A percentile compares a stretch with the other conserved stretches of the same genome.
These are phyloP conservation scores for Paramuricea clavata DNA, from an alignment of 92 coral and sea anemone species.

Conservation along the genomic window DNA sequence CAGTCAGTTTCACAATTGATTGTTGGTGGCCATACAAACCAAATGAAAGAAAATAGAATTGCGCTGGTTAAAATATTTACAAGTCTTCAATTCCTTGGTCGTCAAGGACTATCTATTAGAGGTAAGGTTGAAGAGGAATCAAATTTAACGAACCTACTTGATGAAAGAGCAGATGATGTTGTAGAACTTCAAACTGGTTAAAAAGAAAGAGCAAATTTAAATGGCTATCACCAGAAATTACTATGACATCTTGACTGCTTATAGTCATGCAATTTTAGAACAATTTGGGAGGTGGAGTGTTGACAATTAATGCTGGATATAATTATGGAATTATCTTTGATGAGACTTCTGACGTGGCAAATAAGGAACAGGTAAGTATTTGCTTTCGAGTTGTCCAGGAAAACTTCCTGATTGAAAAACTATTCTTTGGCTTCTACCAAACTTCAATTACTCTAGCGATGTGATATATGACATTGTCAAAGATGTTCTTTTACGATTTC, in stretches of 20 bases:
- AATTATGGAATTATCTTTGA: slow-evolving; percentile 44
- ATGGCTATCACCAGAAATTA: slow-evolving; percentile 50
- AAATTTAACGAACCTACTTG: slow-evolving; percentile 52
- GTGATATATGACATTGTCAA: slow-evolving; percentile 46
- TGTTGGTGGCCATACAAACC: slow-evolving; percentile 53
- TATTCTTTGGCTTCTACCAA: slow-evolving; percentile 40
- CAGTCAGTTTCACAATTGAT: slow-evolving; percentile 61
- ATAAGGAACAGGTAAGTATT: slow-evolving; percentile 45
- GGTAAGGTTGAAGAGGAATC: slow-evolving; percentile 67
- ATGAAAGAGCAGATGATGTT: slow-evolving; percentile 65
- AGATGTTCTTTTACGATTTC: slow-evolving; percentile 47
- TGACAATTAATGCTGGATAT: slow-evolving; percentile 43
- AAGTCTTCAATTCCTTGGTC: slow-evolving; percentile 60
- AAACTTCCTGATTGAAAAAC: slow-evolving; percentile 34
- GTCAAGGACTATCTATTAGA: slow-evolving; percentile 66
- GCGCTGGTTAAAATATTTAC: slow-evolving; percentile 73
- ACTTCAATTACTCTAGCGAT: slow-evolving; percentile 43
- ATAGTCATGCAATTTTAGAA: slow-evolving; percentile 36
- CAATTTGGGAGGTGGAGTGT: slow-evolving; percentile 25
- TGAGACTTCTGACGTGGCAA: slow-evolving; percentile 32
- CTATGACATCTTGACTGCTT: slow-evolving; percentile 37
- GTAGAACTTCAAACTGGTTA: slow-evolving; percentile 34
- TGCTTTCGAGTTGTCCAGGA: slow-evolving; percentile 50
- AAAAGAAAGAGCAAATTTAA: slow-evolving; percentile 32
- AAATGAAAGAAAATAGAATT: slow-evolving; percentile 57